phyloP scores from a whole-genome alignment of 1,140 invertebrate genomes.

The Thalassaphorura encarpata region DNA sequence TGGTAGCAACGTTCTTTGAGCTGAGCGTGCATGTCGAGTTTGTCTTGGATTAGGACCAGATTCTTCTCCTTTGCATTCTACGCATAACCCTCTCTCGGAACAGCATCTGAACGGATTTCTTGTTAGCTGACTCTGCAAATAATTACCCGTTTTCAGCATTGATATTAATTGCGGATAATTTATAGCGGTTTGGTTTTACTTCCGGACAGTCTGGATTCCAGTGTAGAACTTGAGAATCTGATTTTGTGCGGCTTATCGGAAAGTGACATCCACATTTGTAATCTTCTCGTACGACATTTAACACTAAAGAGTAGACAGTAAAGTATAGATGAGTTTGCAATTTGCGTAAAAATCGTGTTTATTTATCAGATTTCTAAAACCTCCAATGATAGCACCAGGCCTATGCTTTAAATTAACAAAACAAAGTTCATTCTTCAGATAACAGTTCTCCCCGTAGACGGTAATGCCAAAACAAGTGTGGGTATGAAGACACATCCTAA shows the following conservation, averaged over 20 bases:
- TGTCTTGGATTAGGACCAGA: neutral
- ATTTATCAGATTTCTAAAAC: too few relatives aligned
- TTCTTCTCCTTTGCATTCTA: neutral
- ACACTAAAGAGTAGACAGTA: slow-evolving; percentile 9
- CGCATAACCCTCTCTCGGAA: slow-evolving; percentile 20
- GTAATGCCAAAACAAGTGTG: slow-evolving; percentile 25
- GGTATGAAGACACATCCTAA: slow-evolving; percentile 18
- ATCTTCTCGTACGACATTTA: slow-evolving; percentile 23
- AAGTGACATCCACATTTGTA: slow-evolving; percentile 29
- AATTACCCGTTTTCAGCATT: neutral
- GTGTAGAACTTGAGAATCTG: slow-evolving; percentile 1
- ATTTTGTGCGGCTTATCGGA: slow-evolving; percentile 11
- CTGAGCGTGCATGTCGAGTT: neutral
- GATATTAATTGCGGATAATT: neutral
- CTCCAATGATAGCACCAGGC: slow-evolving; percentile 12
- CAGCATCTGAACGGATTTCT: slow-evolving; percentile 23
- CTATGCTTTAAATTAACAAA: slow-evolving; percentile 14
- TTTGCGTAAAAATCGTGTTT: neutral
- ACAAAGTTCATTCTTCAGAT: slow-evolving; percentile 26
- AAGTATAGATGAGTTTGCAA: neutral
- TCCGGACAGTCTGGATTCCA: slow-evolving; percentile 25
- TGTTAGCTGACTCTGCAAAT: slow-evolving; percentile 12
- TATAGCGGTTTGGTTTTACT: slow-evolving; percentile 7
- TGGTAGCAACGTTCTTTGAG: neutral
- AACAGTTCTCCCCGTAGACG: slow-evolving; percentile 11